Base-by-base conservation (phyloP, 2,888 invertebrate species). In the Lithophane socia region DNA sequence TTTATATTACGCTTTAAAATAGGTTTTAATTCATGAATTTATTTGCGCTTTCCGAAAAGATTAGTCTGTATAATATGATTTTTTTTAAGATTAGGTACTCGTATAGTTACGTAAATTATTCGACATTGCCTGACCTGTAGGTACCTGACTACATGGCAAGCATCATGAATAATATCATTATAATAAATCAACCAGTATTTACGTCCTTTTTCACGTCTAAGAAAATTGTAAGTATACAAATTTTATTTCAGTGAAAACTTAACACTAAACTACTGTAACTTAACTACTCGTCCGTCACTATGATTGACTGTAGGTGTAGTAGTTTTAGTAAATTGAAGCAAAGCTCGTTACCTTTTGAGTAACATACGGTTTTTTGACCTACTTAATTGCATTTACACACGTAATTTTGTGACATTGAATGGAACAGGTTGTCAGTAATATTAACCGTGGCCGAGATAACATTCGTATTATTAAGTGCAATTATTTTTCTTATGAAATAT, bases 381-480 rank as follows among this genome's bases (percentile, higher is more conserved):
- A 87, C 13, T 71, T 87, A 83, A 89, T 89, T 85, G 81, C 73
- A 56, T 67, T 69, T 60, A 82, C 75, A 73, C 75, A 78, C 63
- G 75, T 79, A 82, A 82, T 83, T 79, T 73, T 75, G 72, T 89
- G 88, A 86, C 89, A 88, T 89, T 88, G 89, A 89, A 84, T 74
- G 65, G 72, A 84, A 80, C 79, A 73, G 72, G 72, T 73, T 73
- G 65, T 83, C 29, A 65, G 72, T 78, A 75, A 52, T 72, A 72
- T 67, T 75, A 87, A 69, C 88, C 87, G 75, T 85, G 88, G 86
- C 88, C 88, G 85, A 87, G 75, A 87, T 88, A 66, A 77, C 73
- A 61, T 87, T 75, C 76, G 24, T 80, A 79, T 86, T 72, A 73
- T 85, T 80, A 77, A 72, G 73, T 66, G 73, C 75, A 88, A 80